Evolutionary conservation across 2,888 invertebrate species (phyloP), one percentile per base, ranked within the genome.

Genomic region (Polydrusus tereticollis): DNA sequence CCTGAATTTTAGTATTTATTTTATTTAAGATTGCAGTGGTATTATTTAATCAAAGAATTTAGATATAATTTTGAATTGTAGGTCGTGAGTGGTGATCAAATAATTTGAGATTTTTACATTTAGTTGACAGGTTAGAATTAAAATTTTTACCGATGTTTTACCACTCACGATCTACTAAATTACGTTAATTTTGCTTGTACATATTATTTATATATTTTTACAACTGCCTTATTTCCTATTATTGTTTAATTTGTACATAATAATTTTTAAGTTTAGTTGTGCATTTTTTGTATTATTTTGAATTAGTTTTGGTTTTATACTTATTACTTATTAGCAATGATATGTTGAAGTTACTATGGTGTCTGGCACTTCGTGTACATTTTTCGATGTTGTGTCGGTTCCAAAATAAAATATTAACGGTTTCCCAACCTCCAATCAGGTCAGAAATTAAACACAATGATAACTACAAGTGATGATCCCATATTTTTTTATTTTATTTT

Each of bases 141-240:
- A 47, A 20, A 20, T 18, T 45, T 41, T 41, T 41, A 41, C 4
- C 1, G 7, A 16, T 41, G 26, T 47, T 23, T 23, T 21, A 23
- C 47, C 23, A 10, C 52, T 8, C 16, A 26, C 29, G 29, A 14
- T 55, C 29, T 18, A 8, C 20, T n/a, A 10, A 18, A 6, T 3
- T 55, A 29, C 29, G 29, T 55, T 29, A 55, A 55, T 55, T 55
- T 55, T 29, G 52, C 52, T 55, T 55, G 52, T 55, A 55, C 29
- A 55, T 55, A 55, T 29, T 55, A 52, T 52, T 52, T 52, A 29
- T 52, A 29, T 29, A 23, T 29, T 55, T 23, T 29, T 55, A 55
- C n/a, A n/a, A n/a, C n/a, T n/a, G n/a, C 52, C 16, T 47, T 55
- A 55, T 29, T 26, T 55, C 52, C 52, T 55, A 55, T 55, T 55